Evolutionary conservation across 2,113 vertebrate species (phyloP).

Genomic region (Cochlearius cochlearius): DNA sequence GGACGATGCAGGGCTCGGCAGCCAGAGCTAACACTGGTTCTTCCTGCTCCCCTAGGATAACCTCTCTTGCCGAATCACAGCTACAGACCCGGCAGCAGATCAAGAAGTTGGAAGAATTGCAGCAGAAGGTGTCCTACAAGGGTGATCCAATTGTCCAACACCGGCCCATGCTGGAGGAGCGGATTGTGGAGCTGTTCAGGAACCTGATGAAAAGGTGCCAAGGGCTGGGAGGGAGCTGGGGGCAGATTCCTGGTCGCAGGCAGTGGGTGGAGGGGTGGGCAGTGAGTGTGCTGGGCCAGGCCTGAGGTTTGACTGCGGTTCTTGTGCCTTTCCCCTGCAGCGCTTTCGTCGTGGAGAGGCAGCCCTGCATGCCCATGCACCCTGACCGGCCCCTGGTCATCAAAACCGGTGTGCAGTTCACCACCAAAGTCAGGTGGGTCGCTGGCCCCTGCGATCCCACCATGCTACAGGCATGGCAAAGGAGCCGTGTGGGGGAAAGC

Average conservation of each 20-base stretch:
- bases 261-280: background rate
- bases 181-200: slow-evolving; percentile 94
- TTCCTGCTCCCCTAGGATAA: slow-evolving; percentile 82
- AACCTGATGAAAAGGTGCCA: slow-evolving; percentile 95
- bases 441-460: rapidly evolving
- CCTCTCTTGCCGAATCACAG: slow-evolving; percentile 94
- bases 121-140: slow-evolving; percentile 98
- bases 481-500: background rate
- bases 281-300: rapidly evolving
- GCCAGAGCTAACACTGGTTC: background rate
- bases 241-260: background rate
- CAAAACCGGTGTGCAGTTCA: slow-evolving; percentile 98
- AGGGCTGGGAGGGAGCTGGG: background rate
- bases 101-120: slow-evolving; percentile 96
- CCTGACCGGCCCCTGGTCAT: slow-evolving; percentile 96
- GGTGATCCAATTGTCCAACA: slow-evolving; percentile 97
- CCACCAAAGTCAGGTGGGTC: slow-evolving; percentile 96
- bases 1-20: rapidly evolving
- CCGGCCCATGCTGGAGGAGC: slow-evolving; percentile 94
- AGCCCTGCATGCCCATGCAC: slow-evolving; percentile 99
- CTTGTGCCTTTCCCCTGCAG: slow-evolving; percentile 60
- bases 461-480: rapidly evolving
- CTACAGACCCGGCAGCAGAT: slow-evolving; percentile 99
- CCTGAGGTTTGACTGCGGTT: background rate
- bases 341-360: slow-evolving; percentile 95